Percentiles rank a stretch among this genome's conserved stretches.
Evolutionary conservation across 2,113 vertebrate genomes (phyloP).

Genomic region (Passer domesticus): DNA sequence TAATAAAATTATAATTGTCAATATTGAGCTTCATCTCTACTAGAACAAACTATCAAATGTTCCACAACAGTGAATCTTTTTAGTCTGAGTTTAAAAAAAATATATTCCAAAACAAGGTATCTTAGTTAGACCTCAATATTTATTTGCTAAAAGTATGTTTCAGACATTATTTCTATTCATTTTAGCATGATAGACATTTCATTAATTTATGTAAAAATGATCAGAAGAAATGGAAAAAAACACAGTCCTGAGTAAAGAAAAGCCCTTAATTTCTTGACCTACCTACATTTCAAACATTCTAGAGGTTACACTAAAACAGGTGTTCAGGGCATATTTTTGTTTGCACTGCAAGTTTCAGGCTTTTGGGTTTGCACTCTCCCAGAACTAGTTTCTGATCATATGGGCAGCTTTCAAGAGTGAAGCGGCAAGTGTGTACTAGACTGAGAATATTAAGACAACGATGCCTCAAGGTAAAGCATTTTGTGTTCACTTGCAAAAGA

Average conservation of each 20-base stretch:
- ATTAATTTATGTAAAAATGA: background rate
- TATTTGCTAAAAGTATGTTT: background rate
- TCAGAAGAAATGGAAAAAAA: background rate
- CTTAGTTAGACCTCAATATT: background rate
- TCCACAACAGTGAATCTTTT: background rate
- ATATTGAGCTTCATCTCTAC: background rate
- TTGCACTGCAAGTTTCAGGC: background rate
- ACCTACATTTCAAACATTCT: background rate
- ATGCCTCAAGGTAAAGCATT: background rate
- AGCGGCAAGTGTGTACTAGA: background rate
- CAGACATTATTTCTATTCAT: background rate
- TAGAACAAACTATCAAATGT: background rate
- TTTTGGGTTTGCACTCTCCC: background rate
- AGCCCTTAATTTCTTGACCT: background rate
- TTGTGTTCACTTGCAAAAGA: background rate
- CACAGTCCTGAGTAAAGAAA: background rate
- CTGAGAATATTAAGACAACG: background rate
- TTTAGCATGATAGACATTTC: background rate
- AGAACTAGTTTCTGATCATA: background rate
- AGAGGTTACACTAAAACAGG: background rate
- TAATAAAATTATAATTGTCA: background rate
- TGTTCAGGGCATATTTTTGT: background rate
- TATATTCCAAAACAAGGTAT: background rate
- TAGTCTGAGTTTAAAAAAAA: background rate
- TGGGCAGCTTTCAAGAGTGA: background rate